Base-by-base conservation (phyloP, 2,888 invertebrate genomes). In the Leucoptera coffeella region DNA sequence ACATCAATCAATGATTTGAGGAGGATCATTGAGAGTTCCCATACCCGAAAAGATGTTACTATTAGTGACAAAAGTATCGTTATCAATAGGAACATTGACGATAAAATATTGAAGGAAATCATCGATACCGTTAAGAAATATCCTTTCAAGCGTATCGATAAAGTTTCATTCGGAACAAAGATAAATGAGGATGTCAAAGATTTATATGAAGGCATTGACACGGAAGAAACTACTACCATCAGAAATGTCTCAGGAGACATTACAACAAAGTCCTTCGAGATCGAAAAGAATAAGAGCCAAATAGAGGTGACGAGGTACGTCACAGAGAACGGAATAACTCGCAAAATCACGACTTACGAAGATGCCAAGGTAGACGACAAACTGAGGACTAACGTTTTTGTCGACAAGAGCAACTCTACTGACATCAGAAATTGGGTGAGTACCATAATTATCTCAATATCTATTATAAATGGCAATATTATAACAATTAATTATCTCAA, bases 111-210 rank as follows among this genome's bases (percentile, higher is more conserved):
- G 20, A 65, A 64, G 39, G 69, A 69, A 39, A 69, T 69, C 26
- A 64, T 69, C 29, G 69, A 69, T 20, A 67, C 69, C 2, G 69
- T 69, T 10, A 65, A 64, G 35, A 69, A 67, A 32, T 69, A 69
- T 43, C 69, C 69, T 13, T 69, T 69, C 33, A 69, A 69, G 32
- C 53, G 60, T 38, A 74, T 62, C 32, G 62, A 61, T 35, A 73
- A 69, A 40, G 74, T 75, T 21, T 64, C 73, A 5, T 67, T 72
- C 36, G 69, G 76, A 24, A 62, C 71, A 27, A 76, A 71, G 49
- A 61, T 76, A 32, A 75, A 77, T 33, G 62, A 76, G 39, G 75
- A 76, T 38, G 73, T 78, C 10, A 78, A 75, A 48, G 75, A 69
- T 40, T 45, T 69, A 9, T 67, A 67, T 27, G 69, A 69, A 47